phyloP scores from a whole-genome alignment of 2,888 invertebrate species.

The Parelbella ahira region DNA sequence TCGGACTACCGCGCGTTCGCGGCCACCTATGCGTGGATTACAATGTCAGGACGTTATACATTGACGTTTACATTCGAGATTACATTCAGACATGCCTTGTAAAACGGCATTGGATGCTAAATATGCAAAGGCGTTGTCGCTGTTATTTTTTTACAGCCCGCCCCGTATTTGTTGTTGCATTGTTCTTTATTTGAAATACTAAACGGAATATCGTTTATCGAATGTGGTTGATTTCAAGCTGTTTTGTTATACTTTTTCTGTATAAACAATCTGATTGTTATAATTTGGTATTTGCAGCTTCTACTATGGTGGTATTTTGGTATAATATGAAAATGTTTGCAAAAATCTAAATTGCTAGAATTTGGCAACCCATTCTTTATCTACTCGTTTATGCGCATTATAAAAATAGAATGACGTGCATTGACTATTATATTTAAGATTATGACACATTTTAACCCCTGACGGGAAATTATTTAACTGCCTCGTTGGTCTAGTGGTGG shows the following conservation, averaged over 20 bases:
- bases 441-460: too few species aligned
- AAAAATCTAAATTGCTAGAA: too few species aligned
- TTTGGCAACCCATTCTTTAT: too few species aligned
- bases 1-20: constrained; percentile 31
- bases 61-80: constrained; percentile 39
- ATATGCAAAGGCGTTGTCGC: constrained; percentile 24
- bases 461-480: too few species aligned
- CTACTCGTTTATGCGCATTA: too few species aligned
- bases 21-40: constrained; percentile 34
- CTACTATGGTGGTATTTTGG: too few species aligned
- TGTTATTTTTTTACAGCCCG: constrained; percentile 14
- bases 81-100: constrained; percentile 30
- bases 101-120: constrained; percentile 37
- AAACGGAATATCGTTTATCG: constrained; percentile 27
- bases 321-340: too few species aligned
- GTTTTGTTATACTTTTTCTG: constrained; percentile 10
- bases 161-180: constrained; percentile 23
- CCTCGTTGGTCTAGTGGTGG: too few species aligned
- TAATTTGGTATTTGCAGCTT: not conserved
- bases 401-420: too few species aligned
- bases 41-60: constrained; percentile 37
- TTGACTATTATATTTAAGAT: too few species aligned
- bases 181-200: constrained; percentile 28
- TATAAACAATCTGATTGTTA: constrained; percentile 4
- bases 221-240: constrained; percentile 22